Conservation (phyloP, 1,140 invertebrate genomes). For the Drosophila seguyi region DNA sequence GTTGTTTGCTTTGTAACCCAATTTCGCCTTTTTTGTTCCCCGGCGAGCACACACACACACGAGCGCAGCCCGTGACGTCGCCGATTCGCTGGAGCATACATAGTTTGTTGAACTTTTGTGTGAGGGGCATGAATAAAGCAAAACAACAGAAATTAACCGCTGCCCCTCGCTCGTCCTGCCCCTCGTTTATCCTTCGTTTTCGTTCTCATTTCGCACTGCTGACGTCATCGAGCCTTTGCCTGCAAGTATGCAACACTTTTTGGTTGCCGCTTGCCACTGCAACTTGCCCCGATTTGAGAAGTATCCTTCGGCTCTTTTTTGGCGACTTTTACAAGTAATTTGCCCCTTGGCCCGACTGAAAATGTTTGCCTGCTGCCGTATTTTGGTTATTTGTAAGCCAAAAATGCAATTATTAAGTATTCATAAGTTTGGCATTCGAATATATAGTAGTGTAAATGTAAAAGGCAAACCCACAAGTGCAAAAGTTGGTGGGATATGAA, state of each 20-base stretch:
- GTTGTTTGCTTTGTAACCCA: constrained; percentile 72
- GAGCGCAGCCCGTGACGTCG: constrained; percentile 54
- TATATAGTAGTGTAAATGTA: background rate
- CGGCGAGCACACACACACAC: background rate
- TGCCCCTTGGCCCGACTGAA: background rate
- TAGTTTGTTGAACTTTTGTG: constrained; percentile 71
- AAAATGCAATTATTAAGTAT: constrained; percentile 33
- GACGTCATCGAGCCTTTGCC: constrained; percentile 64
- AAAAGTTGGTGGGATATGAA: background rate
- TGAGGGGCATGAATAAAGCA: constrained; percentile 47
- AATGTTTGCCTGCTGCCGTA: constrained; percentile 9
- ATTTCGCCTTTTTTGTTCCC: constrained; percentile 51
- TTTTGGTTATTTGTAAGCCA: background rate
- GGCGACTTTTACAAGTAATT: constrained; percentile 19
- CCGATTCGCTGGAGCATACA: constrained; percentile 39
- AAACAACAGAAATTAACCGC: constrained; percentile 70
- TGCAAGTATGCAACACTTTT: constrained; percentile 72
- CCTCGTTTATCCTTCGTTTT: constrained; percentile 16
- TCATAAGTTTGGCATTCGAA: constrained; percentile 9
- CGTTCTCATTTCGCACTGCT: constrained; percentile 49
- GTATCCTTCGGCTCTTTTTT: background rate
- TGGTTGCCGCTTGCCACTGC: constrained; percentile 15
- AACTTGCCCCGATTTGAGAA: constrained; percentile 10
- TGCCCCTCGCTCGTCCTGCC: constrained; percentile 12
- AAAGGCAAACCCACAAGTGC: background rate